phyloP scores from a whole-genome alignment of 2,888 invertebrate genomes.

The Drosophila silvestris region DNA sequence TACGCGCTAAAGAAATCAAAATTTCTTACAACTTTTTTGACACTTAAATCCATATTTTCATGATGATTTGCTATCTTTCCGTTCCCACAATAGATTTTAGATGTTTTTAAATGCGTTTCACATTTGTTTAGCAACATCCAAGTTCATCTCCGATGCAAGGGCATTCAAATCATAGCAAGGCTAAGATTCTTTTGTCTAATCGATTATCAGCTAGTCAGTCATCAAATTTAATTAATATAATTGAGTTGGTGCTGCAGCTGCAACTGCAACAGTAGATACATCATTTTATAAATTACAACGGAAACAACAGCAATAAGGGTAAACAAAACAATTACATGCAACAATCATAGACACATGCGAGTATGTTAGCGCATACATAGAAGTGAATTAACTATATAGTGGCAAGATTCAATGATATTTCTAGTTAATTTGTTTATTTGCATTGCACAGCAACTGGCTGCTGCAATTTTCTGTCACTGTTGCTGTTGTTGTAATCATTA shows the following conservation, averaged over 20 bases:
- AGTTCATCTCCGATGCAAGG: neutral
- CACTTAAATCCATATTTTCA: neutral
- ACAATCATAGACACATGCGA: conserved; percentile 38
- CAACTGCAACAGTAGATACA: conserved; percentile 26
- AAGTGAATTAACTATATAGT: conserved; percentile 14
- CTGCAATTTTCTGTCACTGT: conserved; percentile 17
- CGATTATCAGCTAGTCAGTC: conserved; percentile 52
- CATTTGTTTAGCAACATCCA: neutral
- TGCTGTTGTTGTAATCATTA: conserved; percentile 51
- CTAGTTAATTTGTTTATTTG: conserved; percentile 77
- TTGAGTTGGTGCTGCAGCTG: conserved; percentile 47
- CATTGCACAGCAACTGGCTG: conserved; percentile 30
- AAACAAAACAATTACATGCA: conserved; percentile 73
- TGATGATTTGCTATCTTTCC: neutral
- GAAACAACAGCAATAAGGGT: conserved; percentile 40
- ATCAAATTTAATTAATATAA: conserved; percentile 57
- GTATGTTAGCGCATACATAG: neutral
- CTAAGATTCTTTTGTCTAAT: conserved; percentile 27
- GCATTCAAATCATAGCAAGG: conserved; percentile 7
- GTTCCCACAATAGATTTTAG: neutral
- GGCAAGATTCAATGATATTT: conserved; percentile 65
- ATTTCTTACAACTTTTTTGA: neutral
- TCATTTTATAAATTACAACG: conserved; percentile 50
- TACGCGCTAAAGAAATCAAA: neutral
- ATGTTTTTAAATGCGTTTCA: neutral